Conservation (phyloP, 2,797 vertebrate genomes). For the Pipistrellus nathusii region DNA sequence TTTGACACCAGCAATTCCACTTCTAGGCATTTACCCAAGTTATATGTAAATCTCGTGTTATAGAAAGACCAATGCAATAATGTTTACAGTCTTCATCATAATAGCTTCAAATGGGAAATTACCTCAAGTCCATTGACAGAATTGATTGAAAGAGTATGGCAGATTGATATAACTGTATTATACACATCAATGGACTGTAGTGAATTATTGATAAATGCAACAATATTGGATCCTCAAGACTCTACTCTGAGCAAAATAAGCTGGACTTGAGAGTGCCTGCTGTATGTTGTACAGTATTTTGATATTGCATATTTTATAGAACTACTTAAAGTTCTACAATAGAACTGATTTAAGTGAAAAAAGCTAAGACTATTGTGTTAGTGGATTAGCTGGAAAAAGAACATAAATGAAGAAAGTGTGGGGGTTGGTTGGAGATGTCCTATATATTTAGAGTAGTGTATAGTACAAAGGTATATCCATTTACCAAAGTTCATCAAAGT, state of each 20-base stretch:
- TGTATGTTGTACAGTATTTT: neutral
- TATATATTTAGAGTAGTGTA: neutral
- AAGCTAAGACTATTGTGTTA: neutral
- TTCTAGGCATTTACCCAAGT: constrained; percentile 1
- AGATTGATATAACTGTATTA: neutral
- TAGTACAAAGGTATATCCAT: neutral
- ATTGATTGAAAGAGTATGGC: constrained; percentile 3
- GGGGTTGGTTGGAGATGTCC: neutral
- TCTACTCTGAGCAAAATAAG: neutral
- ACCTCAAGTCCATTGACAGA: neutral
- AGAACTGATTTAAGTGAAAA: neutral
- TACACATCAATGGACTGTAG: neutral
- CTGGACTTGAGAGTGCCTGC: neutral
- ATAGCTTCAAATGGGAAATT: neutral
- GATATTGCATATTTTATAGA: neutral
- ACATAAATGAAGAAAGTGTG: neutral
- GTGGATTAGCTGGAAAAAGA: neutral
- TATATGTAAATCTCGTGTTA: neutral
- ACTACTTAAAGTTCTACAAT: neutral
- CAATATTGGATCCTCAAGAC: neutral
- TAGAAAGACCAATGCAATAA: neutral
- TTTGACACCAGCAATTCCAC: neutral
- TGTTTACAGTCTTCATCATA: neutral
- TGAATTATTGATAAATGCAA: neutral
- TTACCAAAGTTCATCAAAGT: neutral